phyloP scores from a whole-genome alignment of 2,113 vertebrate species.

The Columba livia region DNA sequence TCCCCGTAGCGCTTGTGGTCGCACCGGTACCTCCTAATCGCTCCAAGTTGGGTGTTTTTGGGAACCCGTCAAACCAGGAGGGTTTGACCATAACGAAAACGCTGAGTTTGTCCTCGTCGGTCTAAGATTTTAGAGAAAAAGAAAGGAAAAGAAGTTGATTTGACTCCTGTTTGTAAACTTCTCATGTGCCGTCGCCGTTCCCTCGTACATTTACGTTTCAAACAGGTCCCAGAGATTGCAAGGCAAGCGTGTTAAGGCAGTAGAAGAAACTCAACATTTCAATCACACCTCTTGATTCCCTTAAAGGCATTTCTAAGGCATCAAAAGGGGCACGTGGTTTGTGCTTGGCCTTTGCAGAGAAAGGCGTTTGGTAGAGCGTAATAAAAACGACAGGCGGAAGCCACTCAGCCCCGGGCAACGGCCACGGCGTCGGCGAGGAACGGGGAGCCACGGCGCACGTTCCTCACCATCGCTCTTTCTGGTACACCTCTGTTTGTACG shows the following conservation, averaged over 20 bases:
- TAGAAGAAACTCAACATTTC: slow-evolving; percentile 58
- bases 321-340: slow-evolving; percentile 30
- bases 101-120: not conserved
- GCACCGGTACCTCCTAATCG: not conserved
- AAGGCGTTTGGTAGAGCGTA: not conserved
- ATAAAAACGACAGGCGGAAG: not conserved
- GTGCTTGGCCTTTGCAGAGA: not conserved
- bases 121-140: not conserved
- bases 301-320: slow-evolving; percentile 32
- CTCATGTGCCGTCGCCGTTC: not conserved
- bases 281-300: slow-evolving; percentile 55
- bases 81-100: not conserved
- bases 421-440: not conserved
- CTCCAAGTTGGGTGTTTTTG: accelerated
- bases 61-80: not conserved
- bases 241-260: slow-evolving; percentile 82
- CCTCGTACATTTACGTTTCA: not conserved
- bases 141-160: not conserved
- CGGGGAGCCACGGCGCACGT: not conserved
- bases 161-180: slow-evolving; percentile 24
- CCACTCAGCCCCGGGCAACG: not conserved
- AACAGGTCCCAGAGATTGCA: slow-evolving; percentile 69
- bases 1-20: not conserved
- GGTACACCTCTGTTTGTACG: slow-evolving; percentile 79
- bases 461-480: slow-evolving; percentile 84